A percentile compares a stretch with the other conserved stretches of the same genome.
These are phyloP conservation scores for Trileptium ribeirensis DNA, from an alignment of 2,888 invertebrate genomes.

Conservation along the genomic window DNA sequence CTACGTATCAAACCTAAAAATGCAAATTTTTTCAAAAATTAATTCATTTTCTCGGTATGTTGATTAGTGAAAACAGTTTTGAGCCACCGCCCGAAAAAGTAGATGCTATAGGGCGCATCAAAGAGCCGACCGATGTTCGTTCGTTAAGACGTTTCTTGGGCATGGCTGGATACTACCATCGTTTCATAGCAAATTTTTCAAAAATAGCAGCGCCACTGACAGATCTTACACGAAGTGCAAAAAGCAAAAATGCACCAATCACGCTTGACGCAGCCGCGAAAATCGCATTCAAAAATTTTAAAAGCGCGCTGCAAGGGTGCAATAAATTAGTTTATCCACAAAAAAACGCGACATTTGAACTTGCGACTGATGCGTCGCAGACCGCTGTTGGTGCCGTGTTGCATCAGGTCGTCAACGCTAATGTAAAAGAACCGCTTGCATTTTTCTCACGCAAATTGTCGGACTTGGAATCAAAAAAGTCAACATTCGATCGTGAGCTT, in stretches of 20 bases:
- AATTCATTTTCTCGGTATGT: background rate
- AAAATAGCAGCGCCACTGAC: background rate
- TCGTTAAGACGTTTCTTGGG: background rate
- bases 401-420: background rate
- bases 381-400: background rate
- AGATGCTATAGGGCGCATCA: background rate
- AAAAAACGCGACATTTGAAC: background rate
- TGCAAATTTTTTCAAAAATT: background rate
- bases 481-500: slow-evolving; percentile 3
- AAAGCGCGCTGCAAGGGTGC: background rate
- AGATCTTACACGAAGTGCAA: background rate
- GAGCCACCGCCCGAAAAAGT: background rate
- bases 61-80: background rate
- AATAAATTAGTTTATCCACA: background rate
- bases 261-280: background rate
- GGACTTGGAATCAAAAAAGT: background rate
- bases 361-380: background rate
- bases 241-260: background rate
- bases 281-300: background rate
- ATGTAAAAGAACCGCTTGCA: background rate
- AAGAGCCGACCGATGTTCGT: background rate
- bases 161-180: background rate
- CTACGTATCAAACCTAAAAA: background rate
- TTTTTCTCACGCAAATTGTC: background rate
- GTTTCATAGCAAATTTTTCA: background rate